Conservation (phyloP, 2,888 invertebrate species). For the Hemicrepidius hirtus region DNA sequence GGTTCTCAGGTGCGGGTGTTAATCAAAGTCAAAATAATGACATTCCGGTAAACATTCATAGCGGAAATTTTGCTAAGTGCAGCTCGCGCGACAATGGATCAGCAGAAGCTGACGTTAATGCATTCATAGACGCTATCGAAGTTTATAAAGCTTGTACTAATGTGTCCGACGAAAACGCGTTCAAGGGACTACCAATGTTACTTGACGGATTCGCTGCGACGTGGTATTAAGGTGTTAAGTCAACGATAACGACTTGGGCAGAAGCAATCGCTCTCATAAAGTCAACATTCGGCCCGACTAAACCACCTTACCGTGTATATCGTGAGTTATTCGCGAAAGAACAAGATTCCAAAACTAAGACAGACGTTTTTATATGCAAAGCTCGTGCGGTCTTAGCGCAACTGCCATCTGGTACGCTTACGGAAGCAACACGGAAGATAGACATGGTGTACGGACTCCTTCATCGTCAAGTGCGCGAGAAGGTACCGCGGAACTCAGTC, state of each 20-base stretch:
- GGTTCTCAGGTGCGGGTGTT: too few species aligned
- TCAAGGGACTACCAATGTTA: background rate
- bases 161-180: too few species aligned
- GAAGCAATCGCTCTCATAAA: background rate
- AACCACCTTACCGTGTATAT: background rate
- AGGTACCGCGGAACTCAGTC: background rate
- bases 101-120: too few species aligned
- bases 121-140: too few species aligned
- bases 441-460: background rate
- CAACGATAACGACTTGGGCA: background rate
- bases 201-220: background rate
- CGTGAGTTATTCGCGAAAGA: background rate
- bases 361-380: background rate
- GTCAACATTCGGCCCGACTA: background rate
- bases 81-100: too few species aligned
- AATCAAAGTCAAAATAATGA: too few species aligned
- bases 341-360: background rate
- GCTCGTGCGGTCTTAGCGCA: background rate
- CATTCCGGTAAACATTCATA: too few species aligned
- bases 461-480: background rate
- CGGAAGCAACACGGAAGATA: background rate
- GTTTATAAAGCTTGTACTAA: too few species aligned
- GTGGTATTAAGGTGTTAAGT: background rate
- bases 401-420: background rate
- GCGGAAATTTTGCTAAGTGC: too few species aligned